Conservation (phyloP, 2,113 vertebrate genomes). For the Tetraodon nigroviridis region DNA sequence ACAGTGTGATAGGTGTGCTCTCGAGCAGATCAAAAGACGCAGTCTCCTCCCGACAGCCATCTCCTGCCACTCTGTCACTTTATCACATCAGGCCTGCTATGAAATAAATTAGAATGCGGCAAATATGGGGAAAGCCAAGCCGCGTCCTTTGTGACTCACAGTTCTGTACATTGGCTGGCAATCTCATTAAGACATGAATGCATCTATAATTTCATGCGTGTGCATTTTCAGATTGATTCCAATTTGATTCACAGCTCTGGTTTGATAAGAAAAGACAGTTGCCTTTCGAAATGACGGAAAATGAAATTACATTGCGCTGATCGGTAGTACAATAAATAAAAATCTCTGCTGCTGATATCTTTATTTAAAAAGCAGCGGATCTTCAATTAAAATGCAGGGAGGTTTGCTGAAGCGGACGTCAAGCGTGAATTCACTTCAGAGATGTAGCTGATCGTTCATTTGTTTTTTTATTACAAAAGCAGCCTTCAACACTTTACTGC, state of each 20-base stretch:
- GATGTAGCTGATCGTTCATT: no score
- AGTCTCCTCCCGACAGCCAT: constrained; percentile 44
- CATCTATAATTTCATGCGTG: constrained; percentile 30
- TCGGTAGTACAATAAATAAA: constrained; percentile 9
- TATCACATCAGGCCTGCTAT: constrained; percentile 62
- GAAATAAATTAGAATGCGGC: constrained; percentile 58
- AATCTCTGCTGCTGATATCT: background rate
- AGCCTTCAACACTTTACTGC: no score
- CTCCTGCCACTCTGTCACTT: constrained; percentile 42
- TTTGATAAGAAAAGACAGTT: constrained; percentile 7
- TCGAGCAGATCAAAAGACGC: constrained; percentile 48
- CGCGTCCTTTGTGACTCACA: constrained; percentile 18
- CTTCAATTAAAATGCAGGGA: background rate
- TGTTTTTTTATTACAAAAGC: no score
- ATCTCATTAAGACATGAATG: constrained; percentile 25
- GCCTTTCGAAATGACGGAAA: constrained; percentile 23
- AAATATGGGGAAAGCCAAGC: constrained; percentile 25
- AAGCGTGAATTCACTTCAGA: no score
- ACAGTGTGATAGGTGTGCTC: constrained; percentile 33
- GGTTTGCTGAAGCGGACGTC: background rate
- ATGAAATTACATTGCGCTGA: constrained; percentile 14
- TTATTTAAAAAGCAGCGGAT: background rate
- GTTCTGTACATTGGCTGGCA: constrained; percentile 24
- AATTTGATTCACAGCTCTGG: constrained; percentile 16
- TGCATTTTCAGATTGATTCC: constrained; percentile 38